These are phyloP conservation scores for Eristalis arbustorum DNA, from an alignment of 2,888 invertebrate species.

Conservation along the genomic window DNA sequence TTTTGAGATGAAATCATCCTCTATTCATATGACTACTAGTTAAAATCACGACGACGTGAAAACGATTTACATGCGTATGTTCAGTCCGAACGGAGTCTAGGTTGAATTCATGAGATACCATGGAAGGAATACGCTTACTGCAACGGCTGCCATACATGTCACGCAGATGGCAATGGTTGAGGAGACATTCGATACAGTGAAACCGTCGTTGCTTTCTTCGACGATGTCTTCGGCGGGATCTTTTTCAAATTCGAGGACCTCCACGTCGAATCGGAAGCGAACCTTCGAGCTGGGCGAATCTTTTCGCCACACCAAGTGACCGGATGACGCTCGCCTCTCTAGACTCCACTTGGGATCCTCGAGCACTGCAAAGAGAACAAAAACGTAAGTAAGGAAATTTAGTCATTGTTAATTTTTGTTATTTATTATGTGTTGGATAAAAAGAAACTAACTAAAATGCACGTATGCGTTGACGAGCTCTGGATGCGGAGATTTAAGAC, in stretches of 20 bases:
- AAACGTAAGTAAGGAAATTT: not conserved
- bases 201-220: conserved; percentile 72
- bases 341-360: conserved; percentile 80
- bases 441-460: too few relatives aligned
- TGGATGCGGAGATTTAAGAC: too few relatives aligned
- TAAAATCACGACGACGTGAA: not conserved
- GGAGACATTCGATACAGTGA: conserved; percentile 75
- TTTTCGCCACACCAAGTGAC: conserved; percentile 80
- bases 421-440: too few relatives aligned
- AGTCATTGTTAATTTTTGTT: too few relatives aligned
- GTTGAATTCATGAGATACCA: conserved; percentile 79
- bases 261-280: conserved; percentile 81
- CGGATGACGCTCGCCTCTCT: conserved; percentile 80
- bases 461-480: too few relatives aligned
- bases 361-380: conserved; percentile 73
- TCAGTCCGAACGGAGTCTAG: conserved; percentile 1
- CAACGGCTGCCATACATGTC: conserved; percentile 79
- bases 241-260: conserved; percentile 80
- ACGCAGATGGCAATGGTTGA: conserved; percentile 77
- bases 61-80: not conserved
- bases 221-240: conserved; percentile 78
- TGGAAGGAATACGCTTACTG: conserved; percentile 78
- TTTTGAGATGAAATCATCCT: conserved; percentile 33
- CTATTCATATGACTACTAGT: conserved; percentile 13
- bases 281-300: conserved; percentile 79